Evolutionary conservation across 1,140 invertebrate species (phyloP), one percentile per base, ranked within the genome.

Genomic region (Drosophila mauritiana): DNA sequence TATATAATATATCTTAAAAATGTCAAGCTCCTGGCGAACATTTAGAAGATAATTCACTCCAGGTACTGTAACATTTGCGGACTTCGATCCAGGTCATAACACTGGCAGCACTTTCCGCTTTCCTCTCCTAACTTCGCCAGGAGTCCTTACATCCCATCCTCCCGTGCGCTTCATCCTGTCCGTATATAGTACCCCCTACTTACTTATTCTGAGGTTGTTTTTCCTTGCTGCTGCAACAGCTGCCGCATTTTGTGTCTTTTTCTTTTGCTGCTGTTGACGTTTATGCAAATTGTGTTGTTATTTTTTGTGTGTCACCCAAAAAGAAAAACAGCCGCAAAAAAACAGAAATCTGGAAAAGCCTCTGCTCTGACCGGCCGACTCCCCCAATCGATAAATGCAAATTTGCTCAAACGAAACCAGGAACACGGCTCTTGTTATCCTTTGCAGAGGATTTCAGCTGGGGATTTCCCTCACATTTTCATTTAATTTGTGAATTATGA

Each of bases 401-500:
- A 70, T 70, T 70, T 25, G 11, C 20, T 37, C 37, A 62, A 58
- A 54, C 55, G 58, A 58, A 77, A 58, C 51, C 51, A 53, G 17
- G 55, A 67, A 12, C 25, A 34, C 12, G 36, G 13, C 39, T 43
- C 27, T 22, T 31, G 39, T 13, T 34, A 54, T 36, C 40, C 42
- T n/a, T 56, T 27, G 20, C 31, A 20, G 25, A 36, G 61, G 20
- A 59, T 40, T 58, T 39, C 25, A 36, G 37, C 22, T 20, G 46
- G 22, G 43, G 36, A 42, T 59, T 54, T 57, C 15, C 17, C 36
- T 59, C 40, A 51, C 43, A 63, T 76, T 61, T 61, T 64, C 68
- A 81, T 88, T 83, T 79, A 88, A 88, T 88, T 88, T 89, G 59
- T 62, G 53, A 80, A 83, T 88, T 88, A 88, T 88, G 67, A 88